Evolutionary conservation across 2,113 vertebrate genomes (phyloP).

Genomic region (Patagioenas fasciata): DNA sequence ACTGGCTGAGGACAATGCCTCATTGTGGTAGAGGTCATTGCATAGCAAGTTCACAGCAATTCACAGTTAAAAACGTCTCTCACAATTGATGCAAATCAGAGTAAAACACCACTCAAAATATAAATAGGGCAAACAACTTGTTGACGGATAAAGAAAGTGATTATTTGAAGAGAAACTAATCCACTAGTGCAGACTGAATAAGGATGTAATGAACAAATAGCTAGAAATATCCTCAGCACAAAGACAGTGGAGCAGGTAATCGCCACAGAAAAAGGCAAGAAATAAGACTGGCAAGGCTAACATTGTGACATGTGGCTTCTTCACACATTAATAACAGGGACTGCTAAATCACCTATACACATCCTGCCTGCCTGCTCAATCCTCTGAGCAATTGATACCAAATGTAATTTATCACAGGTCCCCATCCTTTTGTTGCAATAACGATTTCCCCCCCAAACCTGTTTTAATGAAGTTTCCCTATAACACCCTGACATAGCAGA

Average conservation of each 20-base stretch:
- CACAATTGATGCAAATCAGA: neutral
- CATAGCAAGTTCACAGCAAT: neutral
- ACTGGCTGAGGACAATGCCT: neutral
- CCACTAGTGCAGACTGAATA: neutral
- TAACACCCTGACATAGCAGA: neutral
- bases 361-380: neutral
- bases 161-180: neutral
- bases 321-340: neutral
- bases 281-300: neutral
- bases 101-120: neutral
- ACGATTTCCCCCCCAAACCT: fast-evolving
- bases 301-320: neutral
- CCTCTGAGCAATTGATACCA: neutral
- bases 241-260: neutral
- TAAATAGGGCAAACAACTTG: neutral
- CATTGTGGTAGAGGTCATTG: neutral
- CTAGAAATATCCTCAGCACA: neutral
- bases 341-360: neutral
- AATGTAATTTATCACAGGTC: neutral
- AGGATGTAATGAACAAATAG: neutral
- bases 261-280: neutral
- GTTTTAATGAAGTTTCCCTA: neutral
- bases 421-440: neutral
- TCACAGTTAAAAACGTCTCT: neutral
- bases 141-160: neutral